Evolutionary conservation across 2,888 invertebrate species (phyloP), one percentile per base, ranked within the genome.

Genomic region (Pocota personata): DNA sequence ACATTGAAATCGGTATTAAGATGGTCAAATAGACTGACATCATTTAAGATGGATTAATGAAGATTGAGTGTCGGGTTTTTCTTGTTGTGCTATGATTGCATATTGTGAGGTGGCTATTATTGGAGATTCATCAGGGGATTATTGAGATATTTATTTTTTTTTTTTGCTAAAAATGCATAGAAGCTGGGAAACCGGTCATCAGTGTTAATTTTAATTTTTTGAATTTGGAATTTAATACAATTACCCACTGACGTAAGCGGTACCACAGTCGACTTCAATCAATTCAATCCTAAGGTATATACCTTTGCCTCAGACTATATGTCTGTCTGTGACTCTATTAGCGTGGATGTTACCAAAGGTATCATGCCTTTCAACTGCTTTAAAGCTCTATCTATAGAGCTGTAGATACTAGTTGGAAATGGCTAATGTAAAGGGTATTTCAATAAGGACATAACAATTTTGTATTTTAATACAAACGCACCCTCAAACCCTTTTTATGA

Each of bases 1-100:
- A 27, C 55, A 27, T 24, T 62, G 3, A 37, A 62, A 50, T 27
- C 1, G 62, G 24, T 35, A 8, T 27, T 48, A 5, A 48, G 24
- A 48, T 48, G 55, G 40, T 43, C 55, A 55, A 57, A 43, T 24
- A 24, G 46, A 48, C 46, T 58, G 57, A 57, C 35, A 43, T 57
- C 43, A 58, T 57, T 60, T 37, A 60, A 16, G 24, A 35, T 24
- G 35, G 35, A 43, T 57, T 43, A 71, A 46, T 57, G 19, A 30
- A 32, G 8, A 30, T 71, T 19, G 32, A 57, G 43, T 46, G 71
- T 7, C 16, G 35, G 35, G 10, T 35, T 14, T 16, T 30, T 16
- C 43, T 43, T 43, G 19, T n/a, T 40, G 19, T n/a, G 55, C 40
- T 5, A n/a, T 37, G 37, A 50, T 72, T 50, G 37, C 12, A 48